A percentile compares a stretch with the other conserved stretches of the same genome.
These are phyloP conservation scores for Pterostichus madidus DNA, from an alignment of 2,888 invertebrate genomes.

Conservation along the genomic window DNA sequence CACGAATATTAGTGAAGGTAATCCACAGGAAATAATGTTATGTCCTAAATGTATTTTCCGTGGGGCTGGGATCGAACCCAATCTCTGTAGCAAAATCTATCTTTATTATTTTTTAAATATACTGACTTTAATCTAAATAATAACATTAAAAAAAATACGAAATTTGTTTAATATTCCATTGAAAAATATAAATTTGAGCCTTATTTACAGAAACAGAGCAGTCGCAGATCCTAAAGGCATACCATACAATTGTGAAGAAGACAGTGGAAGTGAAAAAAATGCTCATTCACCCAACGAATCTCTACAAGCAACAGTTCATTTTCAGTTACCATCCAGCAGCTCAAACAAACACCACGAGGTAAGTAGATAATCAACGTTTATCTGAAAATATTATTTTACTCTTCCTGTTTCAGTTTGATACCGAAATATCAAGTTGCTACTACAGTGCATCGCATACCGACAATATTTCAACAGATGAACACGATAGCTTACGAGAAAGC, in stretches of 20 bases:
- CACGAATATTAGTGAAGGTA: too few species aligned
- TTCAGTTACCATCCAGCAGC: constrained; percentile 58
- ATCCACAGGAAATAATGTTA: too few species aligned
- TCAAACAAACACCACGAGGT: constrained; percentile 60
- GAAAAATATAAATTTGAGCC: too few species aligned
- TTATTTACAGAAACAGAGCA: constrained; percentile 52
- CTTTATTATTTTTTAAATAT: too few species aligned
- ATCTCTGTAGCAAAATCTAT: too few species aligned
- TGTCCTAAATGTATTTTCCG: too few species aligned
- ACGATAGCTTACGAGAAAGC: constrained; percentile 81
- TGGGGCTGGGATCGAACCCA: too few species aligned
- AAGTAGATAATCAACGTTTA: constrained; percentile 16
- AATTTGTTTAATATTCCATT: too few species aligned
- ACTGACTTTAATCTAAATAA: too few species aligned
- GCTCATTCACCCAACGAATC: constrained; percentile 30
- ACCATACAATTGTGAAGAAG: constrained; percentile 61
- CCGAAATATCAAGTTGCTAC: constrained; percentile 81
- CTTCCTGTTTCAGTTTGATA: constrained; percentile 69
- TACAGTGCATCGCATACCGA: constrained; percentile 89
- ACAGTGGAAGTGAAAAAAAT: constrained; percentile 60
- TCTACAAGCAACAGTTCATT: constrained; percentile 62
- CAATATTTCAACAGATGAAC: constrained; percentile 87
- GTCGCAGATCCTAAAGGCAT: constrained; percentile 31
- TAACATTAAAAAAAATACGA: too few species aligned
- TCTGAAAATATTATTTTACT: background rate